phyloP scores from a whole-genome alignment of 2,113 vertebrate genomes.

The Mohoua ochrocephala region DNA sequence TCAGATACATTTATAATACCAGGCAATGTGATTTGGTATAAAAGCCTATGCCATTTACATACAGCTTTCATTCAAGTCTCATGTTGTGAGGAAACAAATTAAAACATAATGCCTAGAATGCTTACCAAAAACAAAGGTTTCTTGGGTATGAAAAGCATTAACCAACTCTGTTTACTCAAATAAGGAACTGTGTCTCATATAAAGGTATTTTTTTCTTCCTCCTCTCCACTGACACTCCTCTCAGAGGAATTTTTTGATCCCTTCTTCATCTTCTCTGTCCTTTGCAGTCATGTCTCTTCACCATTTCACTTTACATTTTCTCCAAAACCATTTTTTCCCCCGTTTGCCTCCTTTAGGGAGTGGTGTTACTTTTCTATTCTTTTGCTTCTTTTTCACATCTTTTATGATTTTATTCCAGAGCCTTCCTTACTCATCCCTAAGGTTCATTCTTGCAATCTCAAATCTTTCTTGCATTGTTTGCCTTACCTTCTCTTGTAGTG shows the following conservation, averaged over 20 bases:
- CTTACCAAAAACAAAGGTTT: neutral
- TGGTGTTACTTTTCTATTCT: neutral
- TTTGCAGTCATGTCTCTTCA: neutral
- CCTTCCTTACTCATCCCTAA: neutral
- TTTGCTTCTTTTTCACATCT: neutral
- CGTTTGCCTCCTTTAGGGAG: neutral
- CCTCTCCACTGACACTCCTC: neutral
- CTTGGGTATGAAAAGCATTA: neutral
- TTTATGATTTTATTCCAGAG: neutral
- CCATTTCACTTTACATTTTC: neutral
- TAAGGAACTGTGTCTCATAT: neutral
- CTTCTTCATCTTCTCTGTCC: neutral
- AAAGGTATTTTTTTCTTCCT: neutral
- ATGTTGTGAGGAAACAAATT: neutral
- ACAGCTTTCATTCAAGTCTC: neutral
- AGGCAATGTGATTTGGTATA: neutral
- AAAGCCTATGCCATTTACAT: neutral
- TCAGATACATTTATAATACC: neutral
- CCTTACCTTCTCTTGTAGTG: conserved; percentile 15
- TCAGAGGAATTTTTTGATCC: neutral
- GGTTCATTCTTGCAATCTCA: conserved; percentile 15
- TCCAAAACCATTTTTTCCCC: neutral
- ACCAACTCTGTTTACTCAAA: neutral
- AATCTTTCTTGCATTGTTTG: conserved; percentile 17
- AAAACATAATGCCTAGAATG: neutral